A percentile compares a stretch with the other conserved stretches of the same genome.
Conservation (phyloP, 1,140 invertebrate species). For the Dermatophagoides farinae region DNA sequence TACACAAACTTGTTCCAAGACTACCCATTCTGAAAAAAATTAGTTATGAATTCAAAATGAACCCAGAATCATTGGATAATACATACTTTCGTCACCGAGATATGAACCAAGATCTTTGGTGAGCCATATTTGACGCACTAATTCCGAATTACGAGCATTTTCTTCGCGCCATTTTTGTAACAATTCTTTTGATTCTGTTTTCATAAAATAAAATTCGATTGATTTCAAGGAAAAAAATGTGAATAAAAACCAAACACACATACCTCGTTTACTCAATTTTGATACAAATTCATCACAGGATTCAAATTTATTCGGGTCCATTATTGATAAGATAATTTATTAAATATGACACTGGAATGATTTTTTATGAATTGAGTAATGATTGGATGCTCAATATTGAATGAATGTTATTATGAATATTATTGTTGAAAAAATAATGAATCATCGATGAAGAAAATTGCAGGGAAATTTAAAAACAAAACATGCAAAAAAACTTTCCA, state of each 20-base stretch:
- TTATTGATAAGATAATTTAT: neutral
- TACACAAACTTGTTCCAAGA: slow-evolving; percentile 77
- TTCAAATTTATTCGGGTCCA: slow-evolving; percentile 3
- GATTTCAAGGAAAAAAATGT: neutral
- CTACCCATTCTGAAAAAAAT: slow-evolving; percentile 44
- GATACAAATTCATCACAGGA: neutral
- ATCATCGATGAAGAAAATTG: neutral
- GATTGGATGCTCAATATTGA: too few relatives aligned
- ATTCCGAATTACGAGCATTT: slow-evolving; percentile 63
- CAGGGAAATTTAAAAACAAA: neutral
- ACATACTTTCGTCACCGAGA: slow-evolving; percentile 74
- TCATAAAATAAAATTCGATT: neutral
- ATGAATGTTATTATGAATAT: too few relatives aligned
- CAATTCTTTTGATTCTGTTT: slow-evolving; percentile 46
- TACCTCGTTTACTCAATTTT: neutral
- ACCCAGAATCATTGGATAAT: neutral
- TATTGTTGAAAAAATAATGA: neutral
- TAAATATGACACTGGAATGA: neutral
- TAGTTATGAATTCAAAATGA: slow-evolving; percentile 10
- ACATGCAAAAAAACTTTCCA: neutral
- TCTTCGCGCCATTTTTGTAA: slow-evolving; percentile 77
- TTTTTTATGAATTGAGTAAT: too few relatives aligned
- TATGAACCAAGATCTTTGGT: slow-evolving; percentile 43
- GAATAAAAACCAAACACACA: too few relatives aligned
- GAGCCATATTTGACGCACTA: slow-evolving; percentile 65